Evolutionary conservation across 2,797 vertebrate species (phyloP).

Genomic region (Crenuchus spilurus): DNA sequence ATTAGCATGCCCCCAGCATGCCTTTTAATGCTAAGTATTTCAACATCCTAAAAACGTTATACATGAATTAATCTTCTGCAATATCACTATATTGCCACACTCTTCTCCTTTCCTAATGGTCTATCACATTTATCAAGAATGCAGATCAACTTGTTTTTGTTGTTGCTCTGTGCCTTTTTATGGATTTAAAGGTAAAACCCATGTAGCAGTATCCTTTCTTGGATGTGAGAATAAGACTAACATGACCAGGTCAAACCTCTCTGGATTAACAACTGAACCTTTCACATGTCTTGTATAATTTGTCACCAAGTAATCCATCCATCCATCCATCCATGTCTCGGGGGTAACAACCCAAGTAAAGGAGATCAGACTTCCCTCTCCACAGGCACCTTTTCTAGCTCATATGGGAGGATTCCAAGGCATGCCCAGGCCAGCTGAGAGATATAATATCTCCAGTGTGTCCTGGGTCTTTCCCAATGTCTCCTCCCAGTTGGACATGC

Average conservation of each 20-base stretch:
- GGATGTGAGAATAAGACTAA: neutral
- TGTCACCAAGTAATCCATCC: neutral
- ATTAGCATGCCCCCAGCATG: neutral
- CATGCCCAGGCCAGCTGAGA: too few species aligned
- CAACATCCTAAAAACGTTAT: neutral
- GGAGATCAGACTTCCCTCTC: too few species aligned
- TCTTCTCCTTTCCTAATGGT: neutral
- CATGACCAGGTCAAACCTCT: neutral
- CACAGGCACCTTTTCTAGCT: too few species aligned
- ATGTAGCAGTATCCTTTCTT: conserved; percentile 28
- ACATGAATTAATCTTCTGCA: neutral
- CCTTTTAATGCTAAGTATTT: neutral
- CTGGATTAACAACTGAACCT: conserved; percentile 5
- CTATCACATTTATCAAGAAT: conserved; percentile 15
- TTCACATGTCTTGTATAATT: conserved; percentile 4
- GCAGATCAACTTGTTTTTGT: conserved; percentile 19
- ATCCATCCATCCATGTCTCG: too few species aligned
- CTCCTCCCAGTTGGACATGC: too few species aligned
- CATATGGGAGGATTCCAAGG: too few species aligned
- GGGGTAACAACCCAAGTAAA: too few species aligned
- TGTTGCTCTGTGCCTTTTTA: conserved; percentile 26
- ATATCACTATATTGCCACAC: neutral
- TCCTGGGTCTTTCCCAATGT: too few species aligned
- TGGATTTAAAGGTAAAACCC: conserved; percentile 15
- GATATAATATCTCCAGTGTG: too few species aligned